A percentile compares a stretch with the other conserved stretches of the same genome.
Evolutionary conservation across 2,888 invertebrate genomes (phyloP).

Genomic region (Psylliodes chrysocephalus): DNA sequence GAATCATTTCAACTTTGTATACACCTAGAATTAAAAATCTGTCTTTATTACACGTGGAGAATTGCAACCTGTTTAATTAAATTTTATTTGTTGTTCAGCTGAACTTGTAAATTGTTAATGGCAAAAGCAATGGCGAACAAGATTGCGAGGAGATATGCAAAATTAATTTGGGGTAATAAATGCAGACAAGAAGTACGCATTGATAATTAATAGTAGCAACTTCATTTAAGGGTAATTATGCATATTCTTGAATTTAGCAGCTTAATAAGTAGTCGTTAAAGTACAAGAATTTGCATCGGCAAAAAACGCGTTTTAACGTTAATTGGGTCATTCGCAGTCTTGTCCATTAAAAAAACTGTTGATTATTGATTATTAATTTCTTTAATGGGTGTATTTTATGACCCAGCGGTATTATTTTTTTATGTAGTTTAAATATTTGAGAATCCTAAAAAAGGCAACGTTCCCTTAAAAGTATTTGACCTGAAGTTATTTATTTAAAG

Average conservation of each 20-base stretch:
- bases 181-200: neutral
- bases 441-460: no score
- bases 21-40: no score
- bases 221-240: constrained; percentile 14
- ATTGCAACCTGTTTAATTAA: neutral
- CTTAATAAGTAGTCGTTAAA: neutral
- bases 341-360: no score
- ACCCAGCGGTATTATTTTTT: no score
- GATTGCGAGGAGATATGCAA: constrained; percentile 16
- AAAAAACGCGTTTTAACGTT: neutral
- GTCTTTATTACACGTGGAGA: no score
- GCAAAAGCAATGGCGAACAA: neutral
- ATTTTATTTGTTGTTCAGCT: neutral
- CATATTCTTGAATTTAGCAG: constrained; percentile 1
- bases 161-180: constrained; percentile 13
- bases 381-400: no score
- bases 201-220: constrained; percentile 13
- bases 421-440: no score
- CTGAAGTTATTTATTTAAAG: no score
- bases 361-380: no score
- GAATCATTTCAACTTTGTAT: no score
- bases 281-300: neutral
- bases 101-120: neutral
- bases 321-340: neutral
- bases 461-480: no score